Conservation (phyloP, 2,113 vertebrate species). For the Bolborhynchus lineola region DNA sequence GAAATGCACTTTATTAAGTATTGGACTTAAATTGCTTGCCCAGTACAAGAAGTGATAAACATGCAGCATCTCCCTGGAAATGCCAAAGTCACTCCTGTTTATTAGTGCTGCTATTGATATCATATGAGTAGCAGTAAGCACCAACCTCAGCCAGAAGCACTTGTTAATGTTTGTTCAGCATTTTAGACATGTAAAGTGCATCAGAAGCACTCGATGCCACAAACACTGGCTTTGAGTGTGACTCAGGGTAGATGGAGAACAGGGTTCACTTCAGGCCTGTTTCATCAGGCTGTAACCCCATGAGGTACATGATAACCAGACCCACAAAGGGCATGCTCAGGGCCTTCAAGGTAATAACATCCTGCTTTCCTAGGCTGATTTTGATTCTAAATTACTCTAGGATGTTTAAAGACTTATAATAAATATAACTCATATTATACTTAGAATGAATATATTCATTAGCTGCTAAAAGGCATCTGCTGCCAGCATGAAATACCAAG, state of each 20-base stretch:
- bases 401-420: background rate
- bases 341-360: background rate
- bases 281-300: background rate
- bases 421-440: background rate
- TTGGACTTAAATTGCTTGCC: background rate
- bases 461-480: background rate
- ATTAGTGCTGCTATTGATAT: background rate
- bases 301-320: background rate
- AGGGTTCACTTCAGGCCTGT: background rate
- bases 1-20: background rate
- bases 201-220: background rate
- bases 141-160: constrained; percentile 40
- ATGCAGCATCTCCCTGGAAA: background rate
- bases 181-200: background rate
- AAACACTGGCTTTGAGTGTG: background rate
- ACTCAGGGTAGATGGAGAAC: background rate
- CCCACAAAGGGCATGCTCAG: background rate
- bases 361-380: background rate
- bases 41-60: background rate
- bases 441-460: background rate
- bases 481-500: background rate
- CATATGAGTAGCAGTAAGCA: background rate
- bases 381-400: background rate
- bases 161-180: constrained; percentile 15
- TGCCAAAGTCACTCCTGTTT: background rate